Conservation (phyloP, 2,888 invertebrate species). For the Vesta saturnalis region DNA sequence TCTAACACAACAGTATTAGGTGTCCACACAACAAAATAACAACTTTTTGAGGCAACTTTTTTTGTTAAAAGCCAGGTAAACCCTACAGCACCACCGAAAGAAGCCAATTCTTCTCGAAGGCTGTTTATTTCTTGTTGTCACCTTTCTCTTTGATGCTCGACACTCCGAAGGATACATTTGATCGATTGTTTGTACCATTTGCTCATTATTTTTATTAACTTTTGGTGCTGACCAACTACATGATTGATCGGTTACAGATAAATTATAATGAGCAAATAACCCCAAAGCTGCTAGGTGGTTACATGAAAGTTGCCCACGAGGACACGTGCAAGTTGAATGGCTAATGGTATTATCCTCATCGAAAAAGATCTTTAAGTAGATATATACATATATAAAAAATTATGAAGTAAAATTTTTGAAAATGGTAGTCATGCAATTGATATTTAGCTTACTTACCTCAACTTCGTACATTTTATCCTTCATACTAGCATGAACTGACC, state of each 20-base stretch:
- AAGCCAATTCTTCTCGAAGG: slow-evolving; percentile 12
- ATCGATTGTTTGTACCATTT: too few species aligned
- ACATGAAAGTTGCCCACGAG: neutral
- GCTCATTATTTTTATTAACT: too few species aligned
- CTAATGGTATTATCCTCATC: neutral
- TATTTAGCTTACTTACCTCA: slow-evolving; percentile 7
- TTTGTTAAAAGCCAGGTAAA: slow-evolving; percentile 8
- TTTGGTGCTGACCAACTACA: too few species aligned
- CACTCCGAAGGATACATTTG: neutral
- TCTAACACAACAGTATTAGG: neutral
- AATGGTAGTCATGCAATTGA: neutral
- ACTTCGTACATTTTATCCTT: too few species aligned
- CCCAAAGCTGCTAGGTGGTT: slow-evolving; percentile 10
- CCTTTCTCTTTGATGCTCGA: neutral
- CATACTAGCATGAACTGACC: too few species aligned
- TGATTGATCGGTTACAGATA: too few species aligned
- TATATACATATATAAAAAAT: too few species aligned
- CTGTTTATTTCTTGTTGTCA: slow-evolving; percentile 3
- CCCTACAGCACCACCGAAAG: slow-evolving; percentile 5
- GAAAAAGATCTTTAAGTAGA: neutral
- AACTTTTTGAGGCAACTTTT: neutral
- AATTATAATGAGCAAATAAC: slow-evolving; percentile 13
- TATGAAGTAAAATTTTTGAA: neutral
- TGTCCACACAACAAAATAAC: slow-evolving; percentile 14
- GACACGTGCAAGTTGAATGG: neutral